Evolutionary conservation across 2,113 vertebrate species (phyloP), one percentile per base, ranked within the genome.

Genomic region (Elanus axillaris): DNA sequence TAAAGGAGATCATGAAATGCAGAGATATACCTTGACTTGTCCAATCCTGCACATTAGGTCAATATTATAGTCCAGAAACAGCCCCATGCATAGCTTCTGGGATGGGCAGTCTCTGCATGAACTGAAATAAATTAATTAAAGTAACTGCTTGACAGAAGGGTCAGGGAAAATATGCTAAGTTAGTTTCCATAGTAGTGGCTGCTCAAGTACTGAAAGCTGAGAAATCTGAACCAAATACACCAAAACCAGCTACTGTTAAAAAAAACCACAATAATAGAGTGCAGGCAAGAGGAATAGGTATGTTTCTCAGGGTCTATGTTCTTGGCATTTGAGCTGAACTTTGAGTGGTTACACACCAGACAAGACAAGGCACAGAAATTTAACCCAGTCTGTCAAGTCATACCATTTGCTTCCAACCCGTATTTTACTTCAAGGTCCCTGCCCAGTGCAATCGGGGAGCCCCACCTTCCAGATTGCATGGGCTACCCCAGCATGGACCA

Each of bases 331-430:
- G 40, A 59, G 22, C 45, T 85, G 62, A 59, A 32, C 42, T 69
- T 75, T 34, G 50, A 34, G n/a, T 21, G 18, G 13, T 20, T 48
- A 43, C 43, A 42, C 0, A 0, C 43, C 17, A 40, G 50, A 38
- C 0, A 0, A 40, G 50, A 38, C 0, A 0, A 85, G 43, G 45
- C 38, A 48, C 19, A 29, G 52, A 62, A 36, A 36, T 69, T 58
- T 55, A 71, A 27, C 45, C 12, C 43, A 17, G 12, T 48, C 40
- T 53, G 18, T 36, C 50, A 42, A 29, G 38, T 53, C 50, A 31
- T 9, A 47, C 13, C 1, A 0, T 60, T 55, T 59, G n/a, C 47
- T 56, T 20, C 36, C 29, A 48, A 12, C 11, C 16, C 19, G 15
- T 6, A 29, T 7, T 36, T 45, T 56, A 34, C 45, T 56, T 14